phyloP scores from a whole-genome alignment of 2,888 invertebrate genomes.

The Apotomis capreana region DNA sequence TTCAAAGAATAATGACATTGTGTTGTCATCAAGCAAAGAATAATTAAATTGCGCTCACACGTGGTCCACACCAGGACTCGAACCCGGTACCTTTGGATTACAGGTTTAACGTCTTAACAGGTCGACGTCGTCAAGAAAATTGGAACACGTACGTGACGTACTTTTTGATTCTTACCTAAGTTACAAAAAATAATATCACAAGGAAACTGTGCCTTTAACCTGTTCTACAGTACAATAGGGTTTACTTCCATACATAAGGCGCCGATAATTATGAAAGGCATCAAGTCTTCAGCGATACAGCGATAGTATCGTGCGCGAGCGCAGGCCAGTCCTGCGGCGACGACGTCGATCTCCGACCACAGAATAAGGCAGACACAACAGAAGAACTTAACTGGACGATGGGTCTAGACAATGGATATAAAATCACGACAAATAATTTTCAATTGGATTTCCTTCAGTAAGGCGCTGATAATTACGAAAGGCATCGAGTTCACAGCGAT shows the following conservation, averaged over 20 bases:
- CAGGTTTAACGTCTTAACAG: too few species aligned
- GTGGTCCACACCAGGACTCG: too few species aligned
- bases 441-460: constrained; percentile 13
- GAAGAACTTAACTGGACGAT: too few species aligned
- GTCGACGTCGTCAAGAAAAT: too few species aligned
- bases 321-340: constrained; percentile 30
- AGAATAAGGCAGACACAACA: constrained; percentile 4
- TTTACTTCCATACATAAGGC: not conserved
- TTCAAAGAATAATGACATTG: too few species aligned
- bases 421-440: too few species aligned
- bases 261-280: constrained; percentile 28
- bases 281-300: constrained; percentile 10
- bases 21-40: too few species aligned
- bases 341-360: constrained; percentile 13
- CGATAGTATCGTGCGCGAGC: constrained; percentile 33
- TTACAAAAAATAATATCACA: not conserved
- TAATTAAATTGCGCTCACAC: too few species aligned
- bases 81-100: too few species aligned
- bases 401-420: too few species aligned
- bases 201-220: constrained; percentile 1
- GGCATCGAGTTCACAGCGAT: constrained; percentile 9
- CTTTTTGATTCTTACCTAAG: not conserved
- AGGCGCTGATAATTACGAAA: constrained; percentile 25
- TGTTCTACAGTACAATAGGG: constrained; percentile 24
- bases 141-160: too few species aligned